Base-by-base conservation (phyloP, 2,113 vertebrate species). In the Glaucomys volans region DNA sequence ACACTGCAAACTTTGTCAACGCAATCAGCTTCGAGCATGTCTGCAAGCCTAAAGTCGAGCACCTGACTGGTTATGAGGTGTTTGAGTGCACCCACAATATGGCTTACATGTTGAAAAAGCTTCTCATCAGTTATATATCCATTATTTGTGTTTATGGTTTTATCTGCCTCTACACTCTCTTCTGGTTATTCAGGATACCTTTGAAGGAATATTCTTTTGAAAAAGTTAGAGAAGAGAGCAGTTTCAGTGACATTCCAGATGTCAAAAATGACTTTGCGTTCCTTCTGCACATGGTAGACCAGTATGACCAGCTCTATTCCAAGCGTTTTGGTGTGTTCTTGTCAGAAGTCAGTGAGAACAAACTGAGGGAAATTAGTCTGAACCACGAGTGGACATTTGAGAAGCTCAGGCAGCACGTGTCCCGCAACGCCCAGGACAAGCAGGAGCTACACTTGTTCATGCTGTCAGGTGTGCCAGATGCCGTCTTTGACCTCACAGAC, bases 201-300 rank as follows among this genome's bases (percentile, higher is more conserved):
- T 98, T 99, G 35, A 99, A 99, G 97, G 99, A 99, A 96, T 99
- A 99, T 80, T 99, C 99, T 1, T 99, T 99, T 90, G 99, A 99
- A 88, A 99, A 99, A 96, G 99, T 99, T 84, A 97, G 99, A 96
- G 99, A 99, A 91, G 99, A 99, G 98, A 99, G 99, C 97, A 99
- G 99, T 98, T 99, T 99, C 97, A 99, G 99, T 35, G 99, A 99
- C 97, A 99, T 99, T 97, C 99, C 99, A 0, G 99, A 99, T 81
- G 99, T 99, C 54, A 99, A 99, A 97, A 99, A 99, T 0, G 99
- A 99, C 96, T 99, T 99, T 98, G 99, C 99, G 0, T 99, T 99
- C 96, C 99, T 99, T 57, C 98, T 99, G 83, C 99, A 99, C 97
- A 99, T 99, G 99, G 99, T 99, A 1, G 99, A 99, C 97, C 99